These are phyloP conservation scores for Procambarus virginalis DNA, from an alignment of 1,140 invertebrate species.

Conservation along the genomic window DNA sequence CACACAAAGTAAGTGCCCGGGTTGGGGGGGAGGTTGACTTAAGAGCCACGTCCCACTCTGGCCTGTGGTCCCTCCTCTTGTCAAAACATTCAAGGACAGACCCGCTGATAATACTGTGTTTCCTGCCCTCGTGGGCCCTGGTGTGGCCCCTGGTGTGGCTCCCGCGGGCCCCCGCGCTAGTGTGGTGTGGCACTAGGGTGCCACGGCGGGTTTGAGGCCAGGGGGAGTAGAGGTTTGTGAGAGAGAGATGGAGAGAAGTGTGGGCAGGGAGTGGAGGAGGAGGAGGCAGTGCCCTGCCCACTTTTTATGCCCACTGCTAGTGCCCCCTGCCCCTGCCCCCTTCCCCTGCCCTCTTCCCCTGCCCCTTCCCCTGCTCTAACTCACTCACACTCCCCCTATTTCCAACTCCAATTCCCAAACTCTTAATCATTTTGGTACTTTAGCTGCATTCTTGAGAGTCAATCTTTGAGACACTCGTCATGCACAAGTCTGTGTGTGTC, in stretches of 20 bases:
- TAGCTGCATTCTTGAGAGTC: too few species aligned
- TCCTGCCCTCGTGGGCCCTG: neutral
- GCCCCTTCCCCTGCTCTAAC: too few species aligned
- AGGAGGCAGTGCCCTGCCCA: conserved; percentile 14
- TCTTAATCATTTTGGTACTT: too few species aligned
- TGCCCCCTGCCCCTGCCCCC: neutral
- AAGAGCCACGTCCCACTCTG: conserved; percentile 16
- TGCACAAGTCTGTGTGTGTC: too few species aligned
- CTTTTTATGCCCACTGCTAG: conserved; percentile 20
- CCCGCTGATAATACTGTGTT: neutral
- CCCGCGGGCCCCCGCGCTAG: too few species aligned
- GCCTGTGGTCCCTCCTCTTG: too few species aligned
- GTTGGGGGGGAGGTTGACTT: neutral
- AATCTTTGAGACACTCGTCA: too few species aligned
- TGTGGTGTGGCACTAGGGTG: neutral
- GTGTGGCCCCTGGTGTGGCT: neutral
- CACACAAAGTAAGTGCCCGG: conserved; percentile 35
- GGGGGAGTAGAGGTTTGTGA: neutral
- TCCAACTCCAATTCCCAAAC: too few species aligned
- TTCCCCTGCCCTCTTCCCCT: too few species aligned
- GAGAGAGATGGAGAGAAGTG: neutral
- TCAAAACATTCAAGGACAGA: conserved; percentile 57
- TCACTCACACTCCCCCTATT: too few species aligned
- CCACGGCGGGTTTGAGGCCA: neutral
- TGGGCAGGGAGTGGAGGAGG: conserved; percentile 7